phyloP scores from a whole-genome alignment of 1,140 invertebrate genomes.

The Eufriesea mexicana region DNA sequence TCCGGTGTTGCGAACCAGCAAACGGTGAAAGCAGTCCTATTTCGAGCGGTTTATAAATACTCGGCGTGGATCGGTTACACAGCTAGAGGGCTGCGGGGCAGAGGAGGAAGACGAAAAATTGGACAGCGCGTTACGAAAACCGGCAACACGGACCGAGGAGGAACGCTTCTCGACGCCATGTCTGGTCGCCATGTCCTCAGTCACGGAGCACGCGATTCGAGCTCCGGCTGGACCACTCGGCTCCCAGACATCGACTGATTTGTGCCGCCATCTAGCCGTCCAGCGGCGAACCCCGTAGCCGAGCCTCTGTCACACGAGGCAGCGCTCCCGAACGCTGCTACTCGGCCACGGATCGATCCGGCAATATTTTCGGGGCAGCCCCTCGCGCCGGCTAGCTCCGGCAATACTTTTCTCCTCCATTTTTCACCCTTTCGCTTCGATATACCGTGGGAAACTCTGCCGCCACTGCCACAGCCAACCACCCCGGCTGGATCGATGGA shows the following conservation, averaged over 20 bases:
- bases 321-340: neutral
- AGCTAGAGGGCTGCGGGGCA: neutral
- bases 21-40: conserved; percentile 45
- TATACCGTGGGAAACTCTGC: conserved; percentile 14
- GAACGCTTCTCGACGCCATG: conserved; percentile 49
- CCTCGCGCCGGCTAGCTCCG: neutral
- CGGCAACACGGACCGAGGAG: neutral
- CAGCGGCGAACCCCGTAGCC: conserved; percentile 69
- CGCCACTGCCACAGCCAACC: no score
- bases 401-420: neutral
- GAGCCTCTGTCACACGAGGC: conserved; percentile 73
- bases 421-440: conserved; percentile 16
- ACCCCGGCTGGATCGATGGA: neutral
- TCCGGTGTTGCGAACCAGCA: neutral
- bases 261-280: conserved; percentile 77
- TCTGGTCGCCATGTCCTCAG: conserved; percentile 57
- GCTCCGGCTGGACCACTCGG: conserved; percentile 70
- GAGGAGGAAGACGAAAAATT: conserved; percentile 31
- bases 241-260: conserved; percentile 67
- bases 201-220: conserved; percentile 70
- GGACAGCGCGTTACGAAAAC: conserved; percentile 42
- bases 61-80: neutral
- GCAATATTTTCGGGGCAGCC: neutral
- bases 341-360: conserved; percentile 43
- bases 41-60: conserved; percentile 61